Conservation (phyloP, 2,888 invertebrate species). For the Meliscaeva auricollis region DNA sequence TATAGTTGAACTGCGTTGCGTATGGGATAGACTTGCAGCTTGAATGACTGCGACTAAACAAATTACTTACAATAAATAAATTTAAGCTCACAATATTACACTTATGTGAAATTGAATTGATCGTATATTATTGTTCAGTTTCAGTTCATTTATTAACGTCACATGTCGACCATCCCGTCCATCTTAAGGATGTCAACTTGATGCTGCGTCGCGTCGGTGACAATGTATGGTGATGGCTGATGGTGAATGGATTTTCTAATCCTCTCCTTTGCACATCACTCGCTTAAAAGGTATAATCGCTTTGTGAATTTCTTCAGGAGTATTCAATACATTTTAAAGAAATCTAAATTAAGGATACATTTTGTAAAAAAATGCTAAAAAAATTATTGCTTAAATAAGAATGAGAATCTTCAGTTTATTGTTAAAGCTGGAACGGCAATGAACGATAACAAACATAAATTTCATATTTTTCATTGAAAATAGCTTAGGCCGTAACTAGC, state of each 20-base stretch:
- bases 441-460: no score
- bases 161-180: conserved; percentile 65
- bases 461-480: no score
- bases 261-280: conserved; percentile 4
- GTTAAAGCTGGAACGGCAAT: no score
- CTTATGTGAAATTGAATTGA: conserved; percentile 69
- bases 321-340: no score
- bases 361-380: no score
- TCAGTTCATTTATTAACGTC: conserved; percentile 71
- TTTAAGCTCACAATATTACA: conserved; percentile 65
- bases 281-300: background rate
- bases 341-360: no score
- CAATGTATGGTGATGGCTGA: conserved; percentile 32
- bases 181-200: conserved; percentile 50
- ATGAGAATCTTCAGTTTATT: no score
- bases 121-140: conserved; percentile 62
- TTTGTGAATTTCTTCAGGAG: conserved; percentile 13
- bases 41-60: conserved; percentile 40
- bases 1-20: background rate
- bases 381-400: no score
- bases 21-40: conserved; percentile 1
- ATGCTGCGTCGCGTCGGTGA: conserved; percentile 9
- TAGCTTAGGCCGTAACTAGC: no score
- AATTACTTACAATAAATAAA: conserved; percentile 71
- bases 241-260: conserved; percentile 42